Base-by-base conservation (phyloP, 2,888 invertebrate species). In the Entomobrya proxima region DNA sequence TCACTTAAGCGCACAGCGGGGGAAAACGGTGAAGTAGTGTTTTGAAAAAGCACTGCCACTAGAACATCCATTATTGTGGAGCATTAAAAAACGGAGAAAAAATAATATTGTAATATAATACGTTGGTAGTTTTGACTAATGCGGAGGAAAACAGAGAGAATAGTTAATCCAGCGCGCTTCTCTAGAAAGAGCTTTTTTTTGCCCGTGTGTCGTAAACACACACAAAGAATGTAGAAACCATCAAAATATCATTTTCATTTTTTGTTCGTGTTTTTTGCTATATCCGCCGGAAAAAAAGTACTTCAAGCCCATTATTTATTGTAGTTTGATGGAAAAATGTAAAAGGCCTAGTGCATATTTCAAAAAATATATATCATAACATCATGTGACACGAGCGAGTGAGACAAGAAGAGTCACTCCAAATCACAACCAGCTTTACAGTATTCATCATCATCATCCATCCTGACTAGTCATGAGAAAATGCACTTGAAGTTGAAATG, bases 201-300 rank as follows among this genome's bases (percentile, higher is more conserved):
- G n/a, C n/a, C n/a, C n/a, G 27, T 55, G 27, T 55, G 55, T 61
- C 32, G 32, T 30, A 32, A 5, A n/a, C n/a, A n/a, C n/a, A n/a
- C n/a, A n/a, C n/a, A n/a, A n/a, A n/a, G n/a, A n/a, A n/a, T n/a
- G 30, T n/a, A n/a, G 32, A 61, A 61, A 32, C 61, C 30, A 61
- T 61, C 61, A 61, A 61, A 61, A 61, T 61, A 61, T 61, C 61
- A 61, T 55, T 55, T 55, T 55, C 30, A 18, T 55, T 24, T 15
- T 47, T 47, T 47, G 47, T 21, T 55, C 30, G 7, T 13, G n/a
- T n/a, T n/a, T n/a, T n/a, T n/a, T n/a, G n/a, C n/a, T n/a, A n/a
- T 5, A 55, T 21, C 24, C 27, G 30, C 13, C 24, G 2, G 9
- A 61, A 61, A 47, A 47, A 47, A 7, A 55, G n/a, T 15, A 15